Evolutionary conservation across 2,797 vertebrate species (phyloP).

Genomic region (Betta splendens): DNA sequence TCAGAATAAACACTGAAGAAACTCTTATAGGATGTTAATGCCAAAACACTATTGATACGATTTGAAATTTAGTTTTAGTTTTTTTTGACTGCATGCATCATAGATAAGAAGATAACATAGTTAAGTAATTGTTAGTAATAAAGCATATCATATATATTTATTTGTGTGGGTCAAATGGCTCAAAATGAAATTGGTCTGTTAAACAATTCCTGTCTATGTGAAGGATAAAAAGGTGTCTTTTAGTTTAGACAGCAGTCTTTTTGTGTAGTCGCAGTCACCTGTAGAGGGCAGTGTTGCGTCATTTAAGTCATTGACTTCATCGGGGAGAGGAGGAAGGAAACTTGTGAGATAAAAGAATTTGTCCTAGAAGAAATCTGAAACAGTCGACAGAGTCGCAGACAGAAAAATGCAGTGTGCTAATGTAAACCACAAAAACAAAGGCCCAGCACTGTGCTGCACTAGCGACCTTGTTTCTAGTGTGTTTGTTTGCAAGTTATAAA

Average conservation of each 20-base stretch:
- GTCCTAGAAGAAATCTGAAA: slow-evolving; percentile 33
- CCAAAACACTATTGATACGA: too few relatives aligned
- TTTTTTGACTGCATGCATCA: slow-evolving; percentile 18
- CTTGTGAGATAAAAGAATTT: slow-evolving; percentile 19
- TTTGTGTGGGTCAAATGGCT: too few relatives aligned
- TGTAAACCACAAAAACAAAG: slow-evolving; percentile 18
- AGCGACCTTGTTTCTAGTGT: slow-evolving; percentile 7
- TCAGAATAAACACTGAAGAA: too few relatives aligned
- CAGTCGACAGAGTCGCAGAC: slow-evolving; percentile 12
- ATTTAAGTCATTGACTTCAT: slow-evolving; percentile 1
- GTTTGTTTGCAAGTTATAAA: slow-evolving; percentile 9
- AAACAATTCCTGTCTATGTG: too few relatives aligned
- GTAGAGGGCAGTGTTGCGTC: slow-evolving; percentile 73
- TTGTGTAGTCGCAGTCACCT: slow-evolving; percentile 20
- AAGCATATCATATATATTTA: too few relatives aligned
- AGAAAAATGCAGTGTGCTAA: slow-evolving; percentile 13
- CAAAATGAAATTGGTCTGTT: too few relatives aligned
- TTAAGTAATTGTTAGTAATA: too few relatives aligned
- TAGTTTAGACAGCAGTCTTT: neutral
- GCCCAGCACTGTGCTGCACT: neutral
- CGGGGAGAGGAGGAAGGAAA: neutral
- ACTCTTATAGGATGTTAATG: too few relatives aligned
- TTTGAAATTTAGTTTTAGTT: too few relatives aligned
- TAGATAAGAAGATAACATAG: slow-evolving; percentile 37
- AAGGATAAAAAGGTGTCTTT: too few relatives aligned